phyloP scores from a whole-genome alignment of 2,797 vertebrate species.

The Paramormyrops hopkinsi region DNA sequence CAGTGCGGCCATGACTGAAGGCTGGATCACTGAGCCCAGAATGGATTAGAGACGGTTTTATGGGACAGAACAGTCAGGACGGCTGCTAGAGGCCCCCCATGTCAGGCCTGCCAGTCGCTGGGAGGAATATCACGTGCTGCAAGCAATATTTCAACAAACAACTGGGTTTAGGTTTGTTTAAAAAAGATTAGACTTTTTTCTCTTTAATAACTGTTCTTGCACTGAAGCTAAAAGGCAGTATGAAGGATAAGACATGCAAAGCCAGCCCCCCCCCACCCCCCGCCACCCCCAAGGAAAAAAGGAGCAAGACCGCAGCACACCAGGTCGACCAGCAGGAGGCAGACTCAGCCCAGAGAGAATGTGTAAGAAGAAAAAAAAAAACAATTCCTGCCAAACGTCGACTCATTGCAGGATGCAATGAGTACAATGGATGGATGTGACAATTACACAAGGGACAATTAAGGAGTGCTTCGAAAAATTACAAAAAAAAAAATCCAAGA shows the following conservation, averaged over 20 bases:
- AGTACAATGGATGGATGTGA: neutral
- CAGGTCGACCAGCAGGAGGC: neutral
- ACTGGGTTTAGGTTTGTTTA: neutral
- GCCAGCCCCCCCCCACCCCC: neutral
- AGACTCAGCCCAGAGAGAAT: neutral
- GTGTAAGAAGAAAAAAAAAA: neutral
- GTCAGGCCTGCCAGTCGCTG: neutral
- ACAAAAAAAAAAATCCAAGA: neutral
- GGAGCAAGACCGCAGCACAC: neutral
- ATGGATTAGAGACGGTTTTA: neutral
- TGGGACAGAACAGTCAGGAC: neutral
- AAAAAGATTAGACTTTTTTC: neutral
- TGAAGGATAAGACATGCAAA: neutral
- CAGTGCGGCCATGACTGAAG: neutral
- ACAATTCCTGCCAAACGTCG: neutral
- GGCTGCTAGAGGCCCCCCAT: neutral
- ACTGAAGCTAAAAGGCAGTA: neutral
- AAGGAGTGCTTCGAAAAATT: neutral
- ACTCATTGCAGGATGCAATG: neutral
- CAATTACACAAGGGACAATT: constrained; percentile 6
- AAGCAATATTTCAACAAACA: neutral
- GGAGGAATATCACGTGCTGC: neutral
- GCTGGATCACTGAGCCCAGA: neutral
- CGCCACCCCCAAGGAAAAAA: neutral
- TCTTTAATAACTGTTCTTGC: neutral